Percentiles rank a stretch among this genome's conserved stretches.
Evolutionary conservation across 2,113 vertebrate species (phyloP).

Genomic region (Synchiropus splendidus): DNA sequence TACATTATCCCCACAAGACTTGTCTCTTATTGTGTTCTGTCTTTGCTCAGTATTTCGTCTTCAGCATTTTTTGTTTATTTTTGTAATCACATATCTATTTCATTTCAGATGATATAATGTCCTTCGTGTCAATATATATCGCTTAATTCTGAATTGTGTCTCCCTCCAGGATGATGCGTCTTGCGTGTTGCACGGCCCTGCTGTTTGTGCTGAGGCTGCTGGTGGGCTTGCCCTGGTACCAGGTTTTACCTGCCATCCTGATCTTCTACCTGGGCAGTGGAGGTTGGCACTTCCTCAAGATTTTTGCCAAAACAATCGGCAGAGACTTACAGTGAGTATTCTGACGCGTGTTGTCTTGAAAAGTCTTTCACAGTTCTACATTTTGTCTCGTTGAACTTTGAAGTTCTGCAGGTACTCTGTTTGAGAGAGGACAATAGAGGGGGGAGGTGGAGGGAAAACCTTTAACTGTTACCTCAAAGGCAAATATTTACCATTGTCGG

Average conservation of each 20-base stretch:
- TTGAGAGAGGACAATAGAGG: slow-evolving; percentile 11
- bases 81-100: too few species aligned
- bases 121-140: too few species aligned
- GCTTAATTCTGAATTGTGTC: too few species aligned
- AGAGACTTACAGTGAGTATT: slow-evolving; percentile 87
- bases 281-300: slow-evolving; percentile 78
- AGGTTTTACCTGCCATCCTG: slow-evolving; percentile 73
- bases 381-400: too few species aligned
- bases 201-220: slow-evolving; percentile 77
- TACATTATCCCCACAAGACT: too few species aligned
- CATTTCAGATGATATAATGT: too few species aligned
- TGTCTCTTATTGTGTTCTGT: too few species aligned
- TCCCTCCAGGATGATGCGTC: slow-evolving; percentile 77
- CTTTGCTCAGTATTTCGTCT: too few species aligned
- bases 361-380: too few species aligned
- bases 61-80: too few species aligned
- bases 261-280: slow-evolving; percentile 85
- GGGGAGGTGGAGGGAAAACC: not conserved
- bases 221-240: slow-evolving; percentile 78
- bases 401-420: slow-evolving; percentile 3
- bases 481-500: slow-evolving; percentile 16
- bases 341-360: slow-evolving; percentile 8
- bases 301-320: slow-evolving; percentile 78
- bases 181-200: slow-evolving; percentile 71
- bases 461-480: slow-evolving; percentile 3